Evolutionary conservation across 2,797 vertebrate genomes (phyloP).

Genomic region (Urosaurus nigricauda): DNA sequence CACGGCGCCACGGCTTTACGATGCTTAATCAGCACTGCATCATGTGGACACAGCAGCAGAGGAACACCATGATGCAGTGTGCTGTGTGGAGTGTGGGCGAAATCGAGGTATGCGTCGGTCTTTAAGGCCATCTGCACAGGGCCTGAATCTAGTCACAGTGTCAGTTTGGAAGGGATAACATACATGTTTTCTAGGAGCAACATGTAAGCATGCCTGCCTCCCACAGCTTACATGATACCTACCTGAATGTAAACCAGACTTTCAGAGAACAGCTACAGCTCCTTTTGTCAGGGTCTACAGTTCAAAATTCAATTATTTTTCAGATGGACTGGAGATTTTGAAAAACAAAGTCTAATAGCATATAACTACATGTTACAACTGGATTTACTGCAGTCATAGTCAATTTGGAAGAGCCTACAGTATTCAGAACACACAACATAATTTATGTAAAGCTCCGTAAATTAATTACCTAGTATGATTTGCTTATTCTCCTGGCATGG

Average conservation of each 20-base stretch:
- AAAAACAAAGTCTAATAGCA: rapidly evolving
- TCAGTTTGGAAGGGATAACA: neutral
- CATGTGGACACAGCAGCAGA: no score
- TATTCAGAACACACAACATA: rapidly evolving
- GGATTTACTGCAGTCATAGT: rapidly evolving
- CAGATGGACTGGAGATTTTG: rapidly evolving
- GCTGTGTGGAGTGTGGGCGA: no score
- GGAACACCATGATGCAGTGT: no score
- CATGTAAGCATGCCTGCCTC: neutral
- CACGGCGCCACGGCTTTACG: no score
- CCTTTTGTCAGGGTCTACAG: neutral
- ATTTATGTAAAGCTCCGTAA: rapidly evolving
- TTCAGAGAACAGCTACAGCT: neutral
- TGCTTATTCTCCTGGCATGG: neutral
- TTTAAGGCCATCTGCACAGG: no score
- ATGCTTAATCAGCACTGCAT: no score
- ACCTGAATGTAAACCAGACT: no score
- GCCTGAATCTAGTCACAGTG: neutral
- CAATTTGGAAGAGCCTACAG: rapidly evolving
- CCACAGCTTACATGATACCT: no score
- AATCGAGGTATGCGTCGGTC: no score
- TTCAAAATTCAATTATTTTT: rapidly evolving
- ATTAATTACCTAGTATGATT: rapidly evolving
- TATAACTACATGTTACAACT: neutral
- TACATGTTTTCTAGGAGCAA: no score